Conservation (phyloP, 2,888 invertebrate species). For the Pterobdella sp. region DNA sequence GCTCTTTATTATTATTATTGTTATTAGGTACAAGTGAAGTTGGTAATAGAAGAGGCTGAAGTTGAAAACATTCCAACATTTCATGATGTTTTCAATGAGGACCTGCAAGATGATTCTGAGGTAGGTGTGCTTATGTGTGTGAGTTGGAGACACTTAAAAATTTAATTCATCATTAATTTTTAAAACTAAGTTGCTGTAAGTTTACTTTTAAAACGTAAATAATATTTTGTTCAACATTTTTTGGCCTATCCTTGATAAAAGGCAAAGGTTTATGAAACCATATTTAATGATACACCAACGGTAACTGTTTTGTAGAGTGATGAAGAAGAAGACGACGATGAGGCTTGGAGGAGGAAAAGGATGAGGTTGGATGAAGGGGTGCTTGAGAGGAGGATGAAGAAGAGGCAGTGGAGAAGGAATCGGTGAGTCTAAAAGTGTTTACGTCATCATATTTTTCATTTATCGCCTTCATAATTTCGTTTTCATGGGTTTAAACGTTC, state of each 20-base stretch:
- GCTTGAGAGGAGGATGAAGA: slow-evolving; percentile 60
- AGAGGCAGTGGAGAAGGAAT: slow-evolving; percentile 73
- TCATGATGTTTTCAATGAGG: slow-evolving; percentile 76
- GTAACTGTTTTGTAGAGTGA: not conserved
- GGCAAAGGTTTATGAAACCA: not conserved
- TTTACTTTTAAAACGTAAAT: not conserved
- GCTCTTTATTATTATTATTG: too few relatives aligned
- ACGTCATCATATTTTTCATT: not conserved
- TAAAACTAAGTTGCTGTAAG: not conserved
- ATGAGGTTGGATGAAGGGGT: slow-evolving; percentile 46
- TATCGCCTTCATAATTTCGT: not conserved
- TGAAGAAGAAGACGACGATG: slow-evolving; percentile 26
- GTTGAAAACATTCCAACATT: slow-evolving; percentile 77
- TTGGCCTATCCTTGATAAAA: not conserved
- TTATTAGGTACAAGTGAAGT: slow-evolving; percentile 49
- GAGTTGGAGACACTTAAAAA: not conserved
- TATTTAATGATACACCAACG: not conserved
- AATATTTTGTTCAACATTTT: not conserved
- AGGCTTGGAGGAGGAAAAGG: slow-evolving; percentile 39
- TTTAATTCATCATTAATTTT: not conserved
- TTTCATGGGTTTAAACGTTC: not conserved
- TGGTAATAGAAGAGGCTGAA: slow-evolving; percentile 52
- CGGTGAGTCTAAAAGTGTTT: slow-evolving; percentile 41
- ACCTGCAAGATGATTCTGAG: slow-evolving; percentile 36
- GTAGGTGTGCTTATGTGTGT: not conserved